Percentiles rank a stretch among this genome's conserved stretches.
Evolutionary conservation across 2,888 invertebrate genomes (phyloP).

Genomic region (Noctua janthe): DNA sequence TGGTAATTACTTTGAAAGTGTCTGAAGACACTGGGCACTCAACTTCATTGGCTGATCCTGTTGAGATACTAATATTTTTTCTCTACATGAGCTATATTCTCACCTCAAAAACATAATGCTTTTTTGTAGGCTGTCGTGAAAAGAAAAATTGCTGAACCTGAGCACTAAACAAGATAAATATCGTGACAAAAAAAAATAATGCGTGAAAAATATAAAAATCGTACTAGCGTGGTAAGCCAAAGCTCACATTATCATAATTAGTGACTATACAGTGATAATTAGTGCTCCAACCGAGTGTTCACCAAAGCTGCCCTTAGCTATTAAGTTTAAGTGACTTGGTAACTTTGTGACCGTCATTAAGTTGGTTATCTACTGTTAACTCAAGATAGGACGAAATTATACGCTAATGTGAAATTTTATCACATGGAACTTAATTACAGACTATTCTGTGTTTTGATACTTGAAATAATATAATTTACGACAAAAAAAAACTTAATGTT

Average conservation of each 20-base stretch:
- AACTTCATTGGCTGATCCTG: not conserved
- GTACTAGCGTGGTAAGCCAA: conserved; percentile 36
- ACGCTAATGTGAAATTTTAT: conserved; percentile 27
- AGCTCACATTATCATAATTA: conserved; percentile 22
- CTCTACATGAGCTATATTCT: not conserved
- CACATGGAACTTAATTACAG: conserved; percentile 1
- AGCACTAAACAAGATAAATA: not conserved
- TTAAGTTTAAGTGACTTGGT: conserved; percentile 35
- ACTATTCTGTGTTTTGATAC: conserved; percentile 32
- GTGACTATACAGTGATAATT: conserved; percentile 50
- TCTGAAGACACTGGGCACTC: not conserved
- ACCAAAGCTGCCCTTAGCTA: conserved; percentile 59
- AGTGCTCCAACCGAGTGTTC: conserved; percentile 64
- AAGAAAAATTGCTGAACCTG: not conserved
- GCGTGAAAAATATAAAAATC: conserved; percentile 8
- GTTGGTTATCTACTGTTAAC: conserved; percentile 35
- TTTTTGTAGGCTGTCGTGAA: not conserved
- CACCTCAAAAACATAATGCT: too few relatives aligned
- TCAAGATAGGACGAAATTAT: conserved; percentile 27
- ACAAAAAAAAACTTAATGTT: not conserved
- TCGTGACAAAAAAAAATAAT: not conserved
- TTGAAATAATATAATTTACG: conserved; percentile 6
- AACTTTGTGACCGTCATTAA: conserved; percentile 40
- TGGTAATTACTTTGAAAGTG: not conserved
- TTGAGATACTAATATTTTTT: not conserved